Base-by-base conservation (phyloP, 1,140 invertebrate genomes). In the Caerostris extrusa region DNA sequence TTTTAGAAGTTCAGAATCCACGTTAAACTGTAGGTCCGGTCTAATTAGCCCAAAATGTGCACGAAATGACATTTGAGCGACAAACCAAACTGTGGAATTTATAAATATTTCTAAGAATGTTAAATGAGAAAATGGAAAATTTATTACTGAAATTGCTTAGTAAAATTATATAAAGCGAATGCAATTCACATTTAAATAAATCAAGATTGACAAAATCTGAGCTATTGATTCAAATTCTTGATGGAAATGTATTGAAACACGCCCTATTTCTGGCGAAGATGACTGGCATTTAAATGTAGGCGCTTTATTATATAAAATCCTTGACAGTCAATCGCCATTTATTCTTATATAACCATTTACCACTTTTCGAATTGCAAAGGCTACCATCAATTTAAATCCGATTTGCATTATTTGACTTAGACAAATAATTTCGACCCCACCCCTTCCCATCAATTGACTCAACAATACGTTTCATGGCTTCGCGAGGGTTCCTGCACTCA, bases 391-490 rank as follows among this genome's bases (percentile, higher is more conserved):
- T 77, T 77, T 77, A 77, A 77, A 77, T 50, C 50, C 71, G 50
- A 77, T 77, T 77, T 77, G 34, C 34, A 17, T 14, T 34, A 85
- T 85, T 85, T 57, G 83, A n/a, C 12, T 67, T 85, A 60, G 83
- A 19, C 8, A 8, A 57, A 10, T 19, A 34, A 60, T 85, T 58
- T 56, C 56, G n/a, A 19, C 17, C 17, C 57, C n/a, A n/a, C 56
- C 82, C 5, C 83, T 85, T 58, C 34, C n/a, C 53, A 90, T 50
- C 53, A 71, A 56, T 89, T 93, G 91, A 93, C 91, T 93, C 82
- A 93, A 86, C 69, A 87, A 93, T 93, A 53, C 53, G 91, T 67
- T 82, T 77, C 91, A 93, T 83, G 57, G 81, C 90, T 85, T 17
- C 56, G 34, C n/a, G 87, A 60, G 85, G 14, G 83, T 93, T 60